Base-by-base conservation (phyloP, 1,140 invertebrate genomes). In the Dinothrombium tinctorium region DNA sequence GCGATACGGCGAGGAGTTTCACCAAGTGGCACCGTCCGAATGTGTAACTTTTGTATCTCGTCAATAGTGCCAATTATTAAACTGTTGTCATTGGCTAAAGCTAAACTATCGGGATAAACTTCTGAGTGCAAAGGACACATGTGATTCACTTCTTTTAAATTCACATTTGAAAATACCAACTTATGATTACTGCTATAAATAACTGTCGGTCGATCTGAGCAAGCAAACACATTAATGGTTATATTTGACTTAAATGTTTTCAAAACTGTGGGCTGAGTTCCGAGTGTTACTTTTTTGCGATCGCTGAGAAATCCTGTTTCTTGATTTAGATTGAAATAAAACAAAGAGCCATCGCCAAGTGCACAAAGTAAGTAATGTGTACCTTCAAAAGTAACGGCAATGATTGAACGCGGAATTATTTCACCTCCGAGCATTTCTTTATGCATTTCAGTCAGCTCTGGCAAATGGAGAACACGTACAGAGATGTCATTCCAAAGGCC, bases 111-210 rank as follows among this genome's bases (percentile, higher is more conserved):
- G 0, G 82, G 79, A 63, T 92, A 96, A 0, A 80, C 77, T 53
- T 82, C 73, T 0, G 87, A 79, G 61, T 95, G 90, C 1, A 96
- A 58, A 0, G 86, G 86, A 60, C 90, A 98, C 86, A 98, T 96
- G 54, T 95, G 84, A 54, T 83, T 86, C 0, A 98, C 90, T 62
- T 96, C 83, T 56, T 87, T 86, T 9, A 98, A 64, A 61, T 99
- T 99, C 2, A 99, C 92, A 65, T 96, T 98, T 19, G 89, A 95
- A 62, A 98, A 98, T 0, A 98, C 87, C 3, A 99, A 65, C 61
- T 98, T 98, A 55, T 95, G 83, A 64, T 96, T 98, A 7, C 84
- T 92, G 7, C 86, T 94, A 62, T 96, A 98, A 48, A 98, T 95
- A 2, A 99, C 90, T 0, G 90, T 94, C 0, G 92, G 92, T 36